phyloP scores from a whole-genome alignment of 2,888 invertebrate genomes.

The Troides helena region DNA sequence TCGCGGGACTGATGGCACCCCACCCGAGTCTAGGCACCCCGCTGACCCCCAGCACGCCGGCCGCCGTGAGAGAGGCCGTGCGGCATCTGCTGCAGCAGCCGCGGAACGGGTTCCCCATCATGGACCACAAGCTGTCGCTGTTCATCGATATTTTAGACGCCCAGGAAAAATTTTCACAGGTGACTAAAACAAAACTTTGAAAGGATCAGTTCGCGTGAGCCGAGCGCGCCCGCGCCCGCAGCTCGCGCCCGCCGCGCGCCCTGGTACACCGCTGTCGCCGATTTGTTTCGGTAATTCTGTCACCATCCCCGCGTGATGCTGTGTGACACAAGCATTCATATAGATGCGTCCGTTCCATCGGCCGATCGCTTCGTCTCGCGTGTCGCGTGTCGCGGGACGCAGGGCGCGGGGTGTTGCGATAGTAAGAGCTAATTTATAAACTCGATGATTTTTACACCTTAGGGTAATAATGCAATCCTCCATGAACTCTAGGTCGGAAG shows the following conservation, averaged over 20 bases:
- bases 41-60: slow-evolving; percentile 78
- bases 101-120: slow-evolving; percentile 86
- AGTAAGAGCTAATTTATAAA: too few species aligned
- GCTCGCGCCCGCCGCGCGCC: not conserved
- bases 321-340: too few species aligned
- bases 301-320: too few species aligned
- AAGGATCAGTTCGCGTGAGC: not conserved
- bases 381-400: too few species aligned
- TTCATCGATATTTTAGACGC: slow-evolving; percentile 91
- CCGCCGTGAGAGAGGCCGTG: slow-evolving; percentile 85
- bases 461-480: too few species aligned
- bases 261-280: too few species aligned
- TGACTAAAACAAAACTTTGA: slow-evolving; percentile 44
- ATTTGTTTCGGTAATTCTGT: too few species aligned
- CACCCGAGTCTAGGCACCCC: slow-evolving; percentile 60
- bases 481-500: too few species aligned
- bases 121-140: slow-evolving; percentile 88
- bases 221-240: not conserved
- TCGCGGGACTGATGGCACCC: slow-evolving; percentile 61
- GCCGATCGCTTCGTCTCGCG: too few species aligned
- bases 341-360: too few species aligned
- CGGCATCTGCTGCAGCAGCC: slow-evolving; percentile 85
- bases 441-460: too few species aligned
- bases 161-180: slow-evolving; percentile 90
- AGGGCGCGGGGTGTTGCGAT: too few species aligned